These are phyloP conservation scores for Yponomeuta plumbellus DNA, from an alignment of 2,888 invertebrate genomes.

Conservation along the genomic window DNA sequence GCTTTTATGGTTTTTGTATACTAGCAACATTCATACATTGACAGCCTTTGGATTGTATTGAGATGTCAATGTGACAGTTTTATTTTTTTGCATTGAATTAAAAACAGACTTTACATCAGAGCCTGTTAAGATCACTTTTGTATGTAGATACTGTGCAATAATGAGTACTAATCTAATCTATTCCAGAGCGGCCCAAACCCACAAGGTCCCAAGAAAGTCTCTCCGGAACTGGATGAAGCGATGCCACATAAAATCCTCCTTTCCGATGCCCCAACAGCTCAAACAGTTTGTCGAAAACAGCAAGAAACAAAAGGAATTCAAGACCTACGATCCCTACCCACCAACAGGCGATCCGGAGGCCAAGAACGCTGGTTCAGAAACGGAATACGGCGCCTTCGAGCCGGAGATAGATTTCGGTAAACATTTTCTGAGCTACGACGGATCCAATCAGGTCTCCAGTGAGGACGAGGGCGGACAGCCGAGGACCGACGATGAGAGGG, in stretches of 20 bases:
- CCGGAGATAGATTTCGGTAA: slow-evolving; percentile 61
- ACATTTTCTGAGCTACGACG: slow-evolving; percentile 51
- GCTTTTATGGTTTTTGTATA: no score
- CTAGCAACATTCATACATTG: no score
- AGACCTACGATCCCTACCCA: slow-evolving; percentile 35
- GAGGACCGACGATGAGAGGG: slow-evolving; percentile 31
- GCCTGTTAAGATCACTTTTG: no score
- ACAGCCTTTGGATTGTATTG: no score
- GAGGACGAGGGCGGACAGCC: slow-evolving; percentile 43
- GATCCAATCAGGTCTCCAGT: slow-evolving; percentile 41
- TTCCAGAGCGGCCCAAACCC: slow-evolving; percentile 76
- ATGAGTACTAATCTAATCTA: no score
- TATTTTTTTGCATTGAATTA: no score
- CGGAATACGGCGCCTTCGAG: slow-evolving; percentile 36
- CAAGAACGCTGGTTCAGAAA: slow-evolving; percentile 40
- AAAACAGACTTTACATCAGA: no score
- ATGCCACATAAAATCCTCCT: slow-evolving; percentile 77
- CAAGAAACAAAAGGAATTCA: slow-evolving; percentile 63
- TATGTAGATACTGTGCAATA: no score
- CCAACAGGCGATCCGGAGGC: slow-evolving; percentile 29
- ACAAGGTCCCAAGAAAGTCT: slow-evolving; percentile 77
- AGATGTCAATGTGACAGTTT: no score
- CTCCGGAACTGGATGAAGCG: slow-evolving; percentile 79
- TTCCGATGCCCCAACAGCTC: slow-evolving; percentile 76
- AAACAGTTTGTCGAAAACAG: slow-evolving; percentile 76